These are phyloP conservation scores for Leptocoma aspasia DNA, from an alignment of 2,113 vertebrate genomes.

Conservation along the genomic window DNA sequence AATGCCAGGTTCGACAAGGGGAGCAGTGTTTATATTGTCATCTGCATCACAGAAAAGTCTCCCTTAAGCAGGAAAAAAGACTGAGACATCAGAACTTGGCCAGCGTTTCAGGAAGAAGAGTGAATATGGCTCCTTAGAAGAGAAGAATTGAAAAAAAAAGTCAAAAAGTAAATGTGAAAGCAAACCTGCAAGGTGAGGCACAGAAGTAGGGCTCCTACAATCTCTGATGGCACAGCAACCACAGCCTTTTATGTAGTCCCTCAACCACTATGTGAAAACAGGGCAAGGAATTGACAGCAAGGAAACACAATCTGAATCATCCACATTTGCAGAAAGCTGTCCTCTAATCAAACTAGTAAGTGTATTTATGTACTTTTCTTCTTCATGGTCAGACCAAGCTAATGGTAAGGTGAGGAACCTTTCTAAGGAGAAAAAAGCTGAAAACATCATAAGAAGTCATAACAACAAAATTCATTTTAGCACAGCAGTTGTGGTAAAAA, in stretches of 20 bases:
- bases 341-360: background rate
- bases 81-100: background rate
- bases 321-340: background rate
- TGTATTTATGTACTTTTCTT: background rate
- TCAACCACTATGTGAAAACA: background rate
- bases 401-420: background rate
- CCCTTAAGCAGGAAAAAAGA: background rate
- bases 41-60: background rate
- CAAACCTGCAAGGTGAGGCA: background rate
- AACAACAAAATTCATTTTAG: background rate
- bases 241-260: background rate
- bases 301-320: background rate
- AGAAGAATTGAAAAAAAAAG: background rate
- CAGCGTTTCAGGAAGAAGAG: background rate
- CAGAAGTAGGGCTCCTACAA: background rate
- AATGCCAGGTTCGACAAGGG: background rate
- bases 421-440: background rate
- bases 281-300: background rate
- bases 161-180: background rate
- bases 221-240: fast-evolving
- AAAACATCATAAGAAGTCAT: background rate
- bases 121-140: background rate
- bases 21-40: background rate
- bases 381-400: background rate
- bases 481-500: background rate